phyloP scores from a whole-genome alignment of 2,888 invertebrate genomes.

The Eilema griseolum region DNA sequence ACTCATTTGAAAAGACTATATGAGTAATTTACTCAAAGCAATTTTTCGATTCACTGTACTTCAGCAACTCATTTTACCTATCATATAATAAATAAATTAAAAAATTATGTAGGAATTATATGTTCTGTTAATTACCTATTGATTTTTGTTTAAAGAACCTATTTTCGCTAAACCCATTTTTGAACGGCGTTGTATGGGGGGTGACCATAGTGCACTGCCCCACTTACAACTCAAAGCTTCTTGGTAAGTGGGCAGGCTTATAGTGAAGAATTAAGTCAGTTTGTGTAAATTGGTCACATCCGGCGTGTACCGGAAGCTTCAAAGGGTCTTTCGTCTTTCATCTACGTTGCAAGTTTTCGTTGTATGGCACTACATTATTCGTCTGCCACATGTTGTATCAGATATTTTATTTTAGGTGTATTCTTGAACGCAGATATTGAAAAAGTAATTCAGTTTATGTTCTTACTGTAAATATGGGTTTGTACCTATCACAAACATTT shows the following conservation, averaged over 20 bases:
- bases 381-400: not conserved
- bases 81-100: too few species aligned
- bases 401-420: not conserved
- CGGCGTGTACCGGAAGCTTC: constrained; percentile 64
- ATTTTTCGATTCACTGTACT: too few species aligned
- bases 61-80: too few species aligned
- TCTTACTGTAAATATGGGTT: too few species aligned
- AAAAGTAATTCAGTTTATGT: not conserved
- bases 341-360: constrained; percentile 62
- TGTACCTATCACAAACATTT: not conserved
- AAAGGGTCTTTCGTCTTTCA: constrained; percentile 24
- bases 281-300: constrained; percentile 76
- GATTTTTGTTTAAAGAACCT: too few species aligned
- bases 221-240: constrained; percentile 54
- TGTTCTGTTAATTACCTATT: too few species aligned
- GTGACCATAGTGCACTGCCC: too few species aligned
- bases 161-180: too few species aligned
- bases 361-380: constrained; percentile 42
- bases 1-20: too few species aligned
- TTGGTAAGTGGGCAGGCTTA: constrained; percentile 38
- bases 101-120: too few species aligned
- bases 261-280: constrained; percentile 71
- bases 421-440: not conserved
- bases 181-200: too few species aligned
- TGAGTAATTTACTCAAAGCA: too few species aligned